phyloP scores from a whole-genome alignment of 2,797 vertebrate genomes.

The Cryptoblepharus egeriae region DNA sequence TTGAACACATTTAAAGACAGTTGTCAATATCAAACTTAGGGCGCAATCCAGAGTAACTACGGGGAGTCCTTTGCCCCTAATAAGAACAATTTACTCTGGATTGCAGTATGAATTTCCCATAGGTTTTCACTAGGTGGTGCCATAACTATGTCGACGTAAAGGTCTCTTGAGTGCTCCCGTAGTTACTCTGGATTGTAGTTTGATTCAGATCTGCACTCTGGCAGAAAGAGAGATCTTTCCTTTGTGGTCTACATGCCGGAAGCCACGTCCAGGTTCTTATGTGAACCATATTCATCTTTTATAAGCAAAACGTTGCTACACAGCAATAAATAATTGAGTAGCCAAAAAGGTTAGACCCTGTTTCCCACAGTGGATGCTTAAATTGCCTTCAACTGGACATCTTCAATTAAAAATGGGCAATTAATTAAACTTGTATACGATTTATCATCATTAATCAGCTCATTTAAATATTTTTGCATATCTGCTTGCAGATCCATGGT shows the following conservation, averaged over 20 bases:
- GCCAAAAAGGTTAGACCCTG: slow-evolving; percentile 10
- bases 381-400: too few species aligned
- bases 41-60: too few species aligned
- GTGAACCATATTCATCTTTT: slow-evolving; percentile 11
- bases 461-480: not conserved
- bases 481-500: too few species aligned
- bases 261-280: not conserved
- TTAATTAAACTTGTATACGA: too few species aligned
- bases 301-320: not conserved
- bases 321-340: slow-evolving; percentile 29
- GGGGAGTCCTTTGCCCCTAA: too few species aligned
- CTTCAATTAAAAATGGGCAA: slow-evolving; percentile 1
- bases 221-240: not conserved
- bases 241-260: not conserved
- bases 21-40: not conserved
- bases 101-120: too few species aligned
- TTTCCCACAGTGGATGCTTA: too few species aligned
- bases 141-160: too few species aligned
- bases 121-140: too few species aligned
- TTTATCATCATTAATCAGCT: not conserved
- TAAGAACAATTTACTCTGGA: too few species aligned
- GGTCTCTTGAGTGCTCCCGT: too few species aligned
- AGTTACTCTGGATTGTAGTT: too few species aligned
- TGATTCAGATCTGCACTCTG: not conserved
- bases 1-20: not conserved